Base-by-base conservation (phyloP, 2,113 vertebrate genomes). In the Cyprinodon brontotheroides region DNA sequence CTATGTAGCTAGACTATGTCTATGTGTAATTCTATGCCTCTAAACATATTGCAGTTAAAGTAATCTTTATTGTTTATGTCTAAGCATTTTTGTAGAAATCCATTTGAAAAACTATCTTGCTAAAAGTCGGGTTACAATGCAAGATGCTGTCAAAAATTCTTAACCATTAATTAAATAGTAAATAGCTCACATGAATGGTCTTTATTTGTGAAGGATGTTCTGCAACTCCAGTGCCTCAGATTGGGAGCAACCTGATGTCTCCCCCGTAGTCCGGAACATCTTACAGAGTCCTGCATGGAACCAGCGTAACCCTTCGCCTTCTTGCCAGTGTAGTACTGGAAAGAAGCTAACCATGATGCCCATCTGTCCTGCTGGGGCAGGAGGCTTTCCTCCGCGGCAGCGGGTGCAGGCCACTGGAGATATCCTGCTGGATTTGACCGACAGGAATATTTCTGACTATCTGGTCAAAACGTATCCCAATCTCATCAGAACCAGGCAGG, bases 381-480 rank as follows among this genome's bases (percentile, higher is more conserved):
- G 98, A 41, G 98, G 98, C 1, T 89, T 93, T 53, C 96, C 97
- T 0, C 97, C 98, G 7, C 94, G 87, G n/a, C 91, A 96, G 88
- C 92, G 96, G 63, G 73, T 81, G 2, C 96, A 98, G 74, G 92
- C 82, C 41, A 96, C 95, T 20, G 95, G 94, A 9, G 97, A 99
- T 89, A 93, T 95, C 39, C 90, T 98, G 60, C 93, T 99, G 82
- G 96, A 99, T 74, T 94, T 99, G 48, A 99, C 96, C 0, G 77
- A 94, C 72, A 94, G 95, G 89, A 99, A 99, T 86, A 93, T 99
- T 89, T 96, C 97, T 0, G 98, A 99, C 93, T 99, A 94, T 91
- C 91, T 99, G 78, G 94, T 98, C 37, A 99, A 99, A 93, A 99
- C 98, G 0, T 99, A 99, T 61, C 95, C 97, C 20, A 89, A 64